These are phyloP conservation scores for Oxyteleia sp. DNA, from an alignment of 2,888 invertebrate species.

Conservation along the genomic window DNA sequence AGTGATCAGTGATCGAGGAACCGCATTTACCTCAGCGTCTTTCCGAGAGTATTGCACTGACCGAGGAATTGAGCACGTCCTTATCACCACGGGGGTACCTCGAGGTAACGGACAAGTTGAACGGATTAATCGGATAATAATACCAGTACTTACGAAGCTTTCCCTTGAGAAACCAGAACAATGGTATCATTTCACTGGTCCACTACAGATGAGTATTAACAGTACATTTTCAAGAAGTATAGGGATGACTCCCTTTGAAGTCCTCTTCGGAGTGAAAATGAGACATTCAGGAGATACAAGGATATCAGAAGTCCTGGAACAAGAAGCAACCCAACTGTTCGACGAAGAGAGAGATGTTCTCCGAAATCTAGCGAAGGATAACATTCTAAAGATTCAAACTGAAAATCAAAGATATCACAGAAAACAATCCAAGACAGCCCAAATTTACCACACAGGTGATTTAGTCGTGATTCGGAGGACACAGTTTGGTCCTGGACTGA, in stretches of 20 bases:
- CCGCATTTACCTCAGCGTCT: no score
- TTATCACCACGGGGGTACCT: no score
- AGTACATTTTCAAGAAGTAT: neutral
- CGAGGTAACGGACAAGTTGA: constrained; percentile 29
- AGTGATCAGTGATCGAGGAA: no score
- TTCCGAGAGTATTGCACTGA: no score
- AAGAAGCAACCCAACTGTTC: constrained; percentile 56
- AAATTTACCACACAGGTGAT: constrained; percentile 67
- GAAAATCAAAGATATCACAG: constrained; percentile 75
- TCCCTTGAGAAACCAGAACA: neutral
- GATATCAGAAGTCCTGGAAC: constrained; percentile 50
- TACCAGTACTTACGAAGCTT: neutral
- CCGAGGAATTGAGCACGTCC: no score
- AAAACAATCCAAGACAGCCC: constrained; percentile 72
- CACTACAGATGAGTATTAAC: constrained; percentile 11
- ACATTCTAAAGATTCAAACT: constrained; percentile 71
- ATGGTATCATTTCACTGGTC: neutral
- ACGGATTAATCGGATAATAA: constrained; percentile 2
- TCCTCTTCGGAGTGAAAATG: constrained; percentile 50
- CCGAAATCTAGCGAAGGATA: constrained; percentile 53
- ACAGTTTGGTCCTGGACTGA: constrained; percentile 71
- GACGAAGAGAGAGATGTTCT: constrained; percentile 59
- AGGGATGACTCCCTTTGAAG: neutral
- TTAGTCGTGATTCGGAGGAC: constrained; percentile 69
- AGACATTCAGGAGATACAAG: constrained; percentile 45